Evolutionary conservation across 2,888 invertebrate species (phyloP).

Genomic region (Diaphora mendica): DNA sequence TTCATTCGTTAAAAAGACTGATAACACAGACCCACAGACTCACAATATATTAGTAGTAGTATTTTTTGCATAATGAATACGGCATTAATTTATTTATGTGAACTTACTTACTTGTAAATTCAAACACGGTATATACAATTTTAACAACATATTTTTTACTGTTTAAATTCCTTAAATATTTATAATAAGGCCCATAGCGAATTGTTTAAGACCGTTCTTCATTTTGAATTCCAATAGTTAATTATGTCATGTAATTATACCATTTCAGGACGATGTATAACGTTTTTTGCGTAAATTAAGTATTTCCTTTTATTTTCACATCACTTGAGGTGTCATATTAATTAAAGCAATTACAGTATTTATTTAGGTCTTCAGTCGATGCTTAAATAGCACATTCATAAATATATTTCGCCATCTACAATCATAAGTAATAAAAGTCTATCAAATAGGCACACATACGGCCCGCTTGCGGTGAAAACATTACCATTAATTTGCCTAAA

Average conservation of each 20-base stretch:
- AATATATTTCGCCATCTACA: neutral
- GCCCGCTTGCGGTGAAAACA: slow-evolving; percentile 58
- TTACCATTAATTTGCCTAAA: slow-evolving; percentile 68
- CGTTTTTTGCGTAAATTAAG: neutral
- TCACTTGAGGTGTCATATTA: neutral
- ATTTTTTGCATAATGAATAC: slow-evolving; percentile 38
- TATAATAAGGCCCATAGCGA: slow-evolving; percentile 50
- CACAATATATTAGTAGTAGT: slow-evolving; percentile 30
- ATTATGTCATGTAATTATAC: no score
- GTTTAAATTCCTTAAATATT: slow-evolving; percentile 40
- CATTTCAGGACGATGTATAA: slow-evolving; percentile 14
- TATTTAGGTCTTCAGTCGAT: neutral
- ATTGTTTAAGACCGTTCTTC: slow-evolving; percentile 48
- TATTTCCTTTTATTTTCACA: slow-evolving; percentile 5
- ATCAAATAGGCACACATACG: slow-evolving; percentile 29
- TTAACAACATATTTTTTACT: slow-evolving; percentile 47
- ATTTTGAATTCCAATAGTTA: slow-evolving; percentile 3
- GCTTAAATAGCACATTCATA: neutral
- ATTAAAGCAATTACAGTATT: neutral
- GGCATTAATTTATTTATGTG: slow-evolving; percentile 59
- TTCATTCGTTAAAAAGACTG: slow-evolving; percentile 21
- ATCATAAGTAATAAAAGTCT: slow-evolving; percentile 26
- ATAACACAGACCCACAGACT: slow-evolving; percentile 16
- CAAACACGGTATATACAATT: slow-evolving; percentile 46
- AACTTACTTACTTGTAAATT: slow-evolving; percentile 44